phyloP scores from a whole-genome alignment of 1,140 invertebrate genomes.

The Leptinotarsa texana region DNA sequence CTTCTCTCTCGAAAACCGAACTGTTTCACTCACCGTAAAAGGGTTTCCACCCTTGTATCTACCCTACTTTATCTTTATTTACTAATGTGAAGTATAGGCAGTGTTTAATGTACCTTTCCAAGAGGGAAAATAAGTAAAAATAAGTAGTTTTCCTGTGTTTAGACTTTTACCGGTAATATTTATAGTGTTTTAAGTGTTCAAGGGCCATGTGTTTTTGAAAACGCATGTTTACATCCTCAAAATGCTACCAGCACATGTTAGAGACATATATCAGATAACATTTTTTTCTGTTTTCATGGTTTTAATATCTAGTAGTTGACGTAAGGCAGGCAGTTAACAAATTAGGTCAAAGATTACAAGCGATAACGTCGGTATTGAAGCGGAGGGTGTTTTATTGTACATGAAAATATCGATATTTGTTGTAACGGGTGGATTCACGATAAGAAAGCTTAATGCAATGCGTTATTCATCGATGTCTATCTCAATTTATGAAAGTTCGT shows the following conservation, averaged over 20 bases:
- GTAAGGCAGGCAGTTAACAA: constrained; percentile 4
- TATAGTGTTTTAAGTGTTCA: constrained; percentile 4
- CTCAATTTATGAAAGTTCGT: too few relatives aligned
- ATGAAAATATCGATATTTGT: too few relatives aligned
- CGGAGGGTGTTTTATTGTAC: too few relatives aligned
- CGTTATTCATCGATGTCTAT: too few relatives aligned
- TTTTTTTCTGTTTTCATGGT: neutral
- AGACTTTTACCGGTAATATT: neutral
- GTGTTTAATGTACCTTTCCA: constrained; percentile 3
- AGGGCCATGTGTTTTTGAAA: constrained; percentile 4
- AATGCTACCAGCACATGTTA: constrained; percentile 4
- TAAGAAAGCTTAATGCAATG: too few relatives aligned
- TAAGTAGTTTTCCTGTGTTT: constrained; percentile 8
- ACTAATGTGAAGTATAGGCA: neutral
- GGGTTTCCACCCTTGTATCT: neutral
- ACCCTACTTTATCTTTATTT: constrained; percentile 4
- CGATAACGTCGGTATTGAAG: neutral
- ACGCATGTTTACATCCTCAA: constrained; percentile 2
- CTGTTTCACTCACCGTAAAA: neutral
- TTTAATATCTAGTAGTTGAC: neutral
- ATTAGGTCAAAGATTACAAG: neutral
- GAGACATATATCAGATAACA: neutral
- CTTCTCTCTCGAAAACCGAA: too few relatives aligned
- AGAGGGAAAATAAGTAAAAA: constrained; percentile 4
- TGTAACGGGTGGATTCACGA: too few relatives aligned